A percentile compares a stretch with the other conserved stretches of the same genome.
phyloP scores from a whole-genome alignment of 2,113 vertebrate species.

The Gymnobelideus leadbeateri region DNA sequence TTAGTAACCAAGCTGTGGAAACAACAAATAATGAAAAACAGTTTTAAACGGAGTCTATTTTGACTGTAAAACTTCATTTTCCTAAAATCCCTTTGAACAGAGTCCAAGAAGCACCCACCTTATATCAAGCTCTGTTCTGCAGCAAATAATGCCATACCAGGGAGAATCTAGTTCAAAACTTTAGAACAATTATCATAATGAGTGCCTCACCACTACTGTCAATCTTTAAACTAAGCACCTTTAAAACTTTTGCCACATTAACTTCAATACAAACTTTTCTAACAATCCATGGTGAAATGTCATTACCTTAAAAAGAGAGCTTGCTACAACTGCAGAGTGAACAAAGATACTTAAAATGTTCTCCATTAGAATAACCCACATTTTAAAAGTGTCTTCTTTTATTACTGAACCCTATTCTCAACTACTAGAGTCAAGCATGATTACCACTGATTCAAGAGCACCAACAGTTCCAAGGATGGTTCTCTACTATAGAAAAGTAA shows the following conservation, averaged over 20 bases:
- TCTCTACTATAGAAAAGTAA: neutral
- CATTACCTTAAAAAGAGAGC: neutral
- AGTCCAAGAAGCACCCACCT: neutral
- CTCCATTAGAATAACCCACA: neutral
- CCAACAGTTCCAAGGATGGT: neutral
- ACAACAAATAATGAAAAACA: constrained; percentile 13
- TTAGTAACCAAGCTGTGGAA: neutral
- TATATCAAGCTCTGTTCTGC: neutral
- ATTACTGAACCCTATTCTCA: neutral
- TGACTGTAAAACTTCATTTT: neutral
- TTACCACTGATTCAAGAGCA: neutral
- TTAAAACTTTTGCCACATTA: constrained; percentile 21
- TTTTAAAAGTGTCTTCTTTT: neutral
- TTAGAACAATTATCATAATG: neutral
- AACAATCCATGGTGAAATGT: neutral
- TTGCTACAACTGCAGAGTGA: neutral
- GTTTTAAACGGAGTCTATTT: neutral
- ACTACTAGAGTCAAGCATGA: neutral
- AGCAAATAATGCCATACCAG: neutral
- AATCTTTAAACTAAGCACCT: constrained; percentile 12
- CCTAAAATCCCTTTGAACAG: neutral
- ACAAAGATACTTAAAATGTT: neutral
- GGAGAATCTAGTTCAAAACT: neutral
- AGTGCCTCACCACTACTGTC: neutral
- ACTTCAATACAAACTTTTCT: neutral